Base-by-base conservation (phyloP, 2,797 vertebrate species). In the Chelon auratus region DNA sequence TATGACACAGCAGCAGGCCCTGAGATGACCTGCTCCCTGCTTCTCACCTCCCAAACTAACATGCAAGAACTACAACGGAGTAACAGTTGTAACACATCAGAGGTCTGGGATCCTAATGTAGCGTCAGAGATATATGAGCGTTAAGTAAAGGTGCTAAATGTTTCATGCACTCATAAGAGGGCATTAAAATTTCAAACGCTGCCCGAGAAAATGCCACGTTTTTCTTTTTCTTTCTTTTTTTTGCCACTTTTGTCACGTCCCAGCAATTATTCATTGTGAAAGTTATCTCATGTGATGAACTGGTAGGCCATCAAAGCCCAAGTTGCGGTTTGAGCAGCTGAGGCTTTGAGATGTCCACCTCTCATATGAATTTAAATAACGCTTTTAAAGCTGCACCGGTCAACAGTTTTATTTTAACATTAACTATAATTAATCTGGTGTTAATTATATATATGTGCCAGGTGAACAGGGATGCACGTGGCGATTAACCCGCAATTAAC, bases 1-100 rank as follows among this genome's bases (percentile, higher is more conserved):
- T 77, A 81, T 89, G 89, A 87, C 85, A 80, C 83, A 77, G 87
- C 86, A 83, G 75, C 69, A 55, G 59, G 50, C 50, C 64, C 37
- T 10, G 40, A 59, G 74, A 72, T 33, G 24, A 72, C 61, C 26
- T 39, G 7, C 60, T 60, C 33, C 30, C 18, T 14, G 43, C 22
- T 72, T 68, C n/a, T 56, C 66, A 37, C 12, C 53, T 17, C 14
- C 40, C 33, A 40, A 26, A 71, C 26, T 15, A 56, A 71, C 40
- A 42, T 20, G 48, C 8, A 64, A 15, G 18, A 37, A 39, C 50
- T 63, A 22, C 24, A 52, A 33, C 5, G 30, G 48, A 40, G n/a
- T 9, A 22, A 36, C 40, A 70, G 36, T 5, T 51, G 30, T 3
- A 43, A 36, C 53, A 48, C 15, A 33, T 53, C 42, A 56, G 22